phyloP scores from a whole-genome alignment of 2,113 vertebrate genomes.

The Leucoraja erinaceus region DNA sequence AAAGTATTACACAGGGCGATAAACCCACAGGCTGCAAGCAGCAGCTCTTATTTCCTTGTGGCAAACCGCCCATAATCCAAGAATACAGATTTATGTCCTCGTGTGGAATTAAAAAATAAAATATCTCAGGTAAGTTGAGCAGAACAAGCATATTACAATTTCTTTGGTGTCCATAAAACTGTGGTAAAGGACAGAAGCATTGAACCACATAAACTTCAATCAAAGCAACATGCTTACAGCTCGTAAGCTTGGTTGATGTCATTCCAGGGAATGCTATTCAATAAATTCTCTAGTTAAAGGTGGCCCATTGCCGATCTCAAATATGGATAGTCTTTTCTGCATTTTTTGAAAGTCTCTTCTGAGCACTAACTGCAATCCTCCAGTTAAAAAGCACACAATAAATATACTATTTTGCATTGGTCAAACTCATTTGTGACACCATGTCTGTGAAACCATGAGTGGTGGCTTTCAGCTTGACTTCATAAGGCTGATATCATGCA shows the following conservation, averaged over 20 bases:
- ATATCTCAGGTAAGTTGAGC: background rate
- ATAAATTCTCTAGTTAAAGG: background rate
- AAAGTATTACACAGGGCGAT: background rate
- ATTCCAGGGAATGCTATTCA: background rate
- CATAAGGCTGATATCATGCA: too few relatives aligned
- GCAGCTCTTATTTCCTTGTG: background rate
- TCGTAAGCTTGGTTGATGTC: background rate
- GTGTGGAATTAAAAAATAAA: background rate
- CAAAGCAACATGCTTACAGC: background rate
- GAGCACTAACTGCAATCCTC: background rate
- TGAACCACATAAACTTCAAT: constrained; percentile 26
- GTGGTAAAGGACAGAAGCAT: constrained; percentile 46
- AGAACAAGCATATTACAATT: background rate
- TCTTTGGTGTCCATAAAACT: constrained; percentile 22
- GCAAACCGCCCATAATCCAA: background rate
- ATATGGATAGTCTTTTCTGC: background rate
- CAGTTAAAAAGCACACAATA: constrained; percentile 11
- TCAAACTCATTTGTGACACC: background rate
- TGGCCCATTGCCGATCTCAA: background rate
- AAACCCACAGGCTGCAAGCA: background rate
- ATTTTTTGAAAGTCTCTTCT: background rate
- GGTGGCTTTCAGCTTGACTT: background rate
- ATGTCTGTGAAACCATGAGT: background rate
- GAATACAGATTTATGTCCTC: background rate
- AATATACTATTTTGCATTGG: background rate